Conservation (phyloP, 2,797 vertebrate species). For the Glossophaga mutica region DNA sequence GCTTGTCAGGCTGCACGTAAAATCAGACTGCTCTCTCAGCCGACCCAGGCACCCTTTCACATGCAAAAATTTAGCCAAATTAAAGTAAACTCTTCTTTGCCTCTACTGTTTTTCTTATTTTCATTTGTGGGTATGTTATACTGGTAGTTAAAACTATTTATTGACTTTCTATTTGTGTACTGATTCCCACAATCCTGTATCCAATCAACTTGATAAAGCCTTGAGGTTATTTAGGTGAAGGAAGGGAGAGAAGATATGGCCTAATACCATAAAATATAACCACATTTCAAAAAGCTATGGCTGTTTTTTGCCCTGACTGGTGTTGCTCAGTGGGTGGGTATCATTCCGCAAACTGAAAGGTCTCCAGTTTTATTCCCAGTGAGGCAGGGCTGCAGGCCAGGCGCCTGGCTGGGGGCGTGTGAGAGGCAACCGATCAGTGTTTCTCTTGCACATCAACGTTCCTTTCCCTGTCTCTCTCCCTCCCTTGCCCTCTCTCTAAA, state of each 20-base stretch:
- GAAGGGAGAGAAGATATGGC: slow-evolving; percentile 28
- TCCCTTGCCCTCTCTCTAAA: not conserved
- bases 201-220: not conserved
- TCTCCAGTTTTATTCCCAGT: not conserved
- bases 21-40: not conserved
- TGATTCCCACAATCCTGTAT: slow-evolving; percentile 36
- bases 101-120: slow-evolving; percentile 20
- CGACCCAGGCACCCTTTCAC: not conserved
- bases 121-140: not conserved
- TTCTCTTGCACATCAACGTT: not conserved
- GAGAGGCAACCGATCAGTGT: not conserved
- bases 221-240: slow-evolving; percentile 43
- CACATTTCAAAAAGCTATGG: slow-evolving; percentile 41
- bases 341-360: not conserved
- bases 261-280: slow-evolving; percentile 17
- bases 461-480: not conserved
- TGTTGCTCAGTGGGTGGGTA: not conserved
- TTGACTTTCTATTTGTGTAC: slow-evolving; percentile 57
- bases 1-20: not conserved
- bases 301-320: not conserved
- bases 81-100: slow-evolving; percentile 46
- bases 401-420: not conserved
- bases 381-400: not conserved
- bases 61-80: not conserved
- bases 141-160: not conserved